Base-by-base conservation (phyloP, 2,888 invertebrate genomes). In the Cheilosia pagana region DNA sequence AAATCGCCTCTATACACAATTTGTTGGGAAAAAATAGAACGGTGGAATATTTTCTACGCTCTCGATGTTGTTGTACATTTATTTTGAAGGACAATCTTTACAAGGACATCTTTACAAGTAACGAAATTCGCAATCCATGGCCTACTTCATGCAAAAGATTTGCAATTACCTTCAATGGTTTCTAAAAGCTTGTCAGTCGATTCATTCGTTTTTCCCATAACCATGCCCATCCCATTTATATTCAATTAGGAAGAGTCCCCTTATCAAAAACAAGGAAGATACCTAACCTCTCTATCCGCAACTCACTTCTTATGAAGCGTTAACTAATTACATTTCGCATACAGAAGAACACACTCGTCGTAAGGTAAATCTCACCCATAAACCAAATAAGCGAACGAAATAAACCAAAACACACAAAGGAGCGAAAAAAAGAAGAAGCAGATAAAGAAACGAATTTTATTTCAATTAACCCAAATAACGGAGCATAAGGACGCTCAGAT, bases 391-490 rank as follows among this genome's bases (percentile, higher is more conserved):
- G 65, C 48, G 63, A 35, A 78, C 43, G 59, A 21, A 39, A 35
- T 35, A 35, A 35, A 35, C 35, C 35, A 35, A 23, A 74, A 57
- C 63, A 21, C 16, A 21, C 16, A 70, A 53, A 50, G 50, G 35
- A 52, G 21, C n/a, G 10, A 60, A 74, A 71, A 39, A 55, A 67
- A 55, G 1, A 1, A 25, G 16, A 25, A 50, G 52, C 55, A 63
- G 70, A 74, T 55, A 79, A 79, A 70, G 70, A 71, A 76, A 81
- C 28, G 76, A 81, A 85, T 85, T 85, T 85, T 76, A 75, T 85
- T 85, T 85, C 85, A 85, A 85, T 85, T 85, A 85, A 85, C 85
- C 85, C 81, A 85, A 85, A 85, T 85, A 85, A 75, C 75, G 79
- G 12, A 81, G 81, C 81, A 85, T 85, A 85, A 85, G 85, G 75